Conservation (phyloP, 2,888 invertebrate species). For the Gymnocheta viridis region DNA sequence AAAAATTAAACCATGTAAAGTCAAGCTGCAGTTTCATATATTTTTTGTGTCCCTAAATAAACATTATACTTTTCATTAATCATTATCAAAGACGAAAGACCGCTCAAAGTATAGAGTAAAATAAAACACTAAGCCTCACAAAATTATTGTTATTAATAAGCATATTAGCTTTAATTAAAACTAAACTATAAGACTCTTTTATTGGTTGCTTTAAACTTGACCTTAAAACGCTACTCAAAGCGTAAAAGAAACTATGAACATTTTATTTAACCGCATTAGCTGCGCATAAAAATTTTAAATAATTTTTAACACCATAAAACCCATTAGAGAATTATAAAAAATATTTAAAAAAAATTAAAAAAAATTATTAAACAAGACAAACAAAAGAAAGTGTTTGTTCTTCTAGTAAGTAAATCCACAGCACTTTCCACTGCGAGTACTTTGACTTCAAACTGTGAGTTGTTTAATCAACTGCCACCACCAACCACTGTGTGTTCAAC, state of each 20-base stretch:
- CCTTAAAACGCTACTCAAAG: conserved; percentile 43
- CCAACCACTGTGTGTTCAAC: conserved; percentile 19
- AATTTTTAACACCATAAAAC: conserved; percentile 43
- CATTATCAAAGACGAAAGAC: conserved; percentile 35
- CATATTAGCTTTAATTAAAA: conserved; percentile 59
- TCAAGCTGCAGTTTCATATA: background rate
- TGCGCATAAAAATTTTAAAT: conserved; percentile 46
- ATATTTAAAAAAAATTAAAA: background rate
- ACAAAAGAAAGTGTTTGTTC: conserved; percentile 19
- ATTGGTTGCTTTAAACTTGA: conserved; percentile 48
- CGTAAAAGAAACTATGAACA: conserved; percentile 27
- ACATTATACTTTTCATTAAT: conserved; percentile 41
- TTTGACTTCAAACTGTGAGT: conserved; percentile 6
- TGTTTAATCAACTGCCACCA: conserved; percentile 28
- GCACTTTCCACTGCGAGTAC: background rate
- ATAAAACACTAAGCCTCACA: conserved; percentile 17
- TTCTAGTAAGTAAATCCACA: background rate
- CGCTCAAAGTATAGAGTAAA: background rate
- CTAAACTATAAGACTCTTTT: conserved; percentile 1
- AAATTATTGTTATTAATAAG: conserved; percentile 59
- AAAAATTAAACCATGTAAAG: background rate
- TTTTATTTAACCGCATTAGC: conserved; percentile 33
- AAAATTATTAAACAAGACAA: background rate
- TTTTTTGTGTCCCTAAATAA: background rate
- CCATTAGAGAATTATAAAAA: conserved; percentile 21